phyloP scores from a whole-genome alignment of 37 sponge, comb jelly and placozoan species.

The Ephydatia muelleri region DNA sequence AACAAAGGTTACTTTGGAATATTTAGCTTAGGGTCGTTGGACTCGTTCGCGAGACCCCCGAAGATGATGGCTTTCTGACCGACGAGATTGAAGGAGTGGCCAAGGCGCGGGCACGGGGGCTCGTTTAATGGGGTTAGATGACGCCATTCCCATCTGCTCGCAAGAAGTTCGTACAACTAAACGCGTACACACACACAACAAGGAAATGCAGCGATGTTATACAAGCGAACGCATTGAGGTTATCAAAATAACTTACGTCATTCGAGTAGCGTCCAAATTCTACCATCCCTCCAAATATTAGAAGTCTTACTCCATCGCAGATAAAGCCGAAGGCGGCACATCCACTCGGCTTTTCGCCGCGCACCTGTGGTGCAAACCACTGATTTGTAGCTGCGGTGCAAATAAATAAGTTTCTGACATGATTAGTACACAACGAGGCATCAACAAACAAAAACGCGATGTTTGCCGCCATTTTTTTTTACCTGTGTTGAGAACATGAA shows the following conservation, averaged over 20 bases:
- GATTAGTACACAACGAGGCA: neutral
- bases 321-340: conserved; percentile 96
- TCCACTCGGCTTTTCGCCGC: conserved; percentile 90
- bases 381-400: conserved; percentile 77
- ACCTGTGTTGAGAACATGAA: conserved; percentile 97
- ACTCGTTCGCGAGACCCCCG: conserved; percentile 90
- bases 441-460: neutral
- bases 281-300: conserved; percentile 96
- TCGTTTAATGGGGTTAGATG: conserved; percentile 81
- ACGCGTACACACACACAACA: neutral
- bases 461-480: neutral
- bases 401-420: neutral
- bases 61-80: conserved; percentile 92
- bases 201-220: neutral
- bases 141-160: conserved; percentile 94
- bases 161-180: conserved; percentile 89
- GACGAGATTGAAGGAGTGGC: conserved; percentile 96
- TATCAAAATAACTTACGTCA: conserved; percentile 57
- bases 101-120: conserved; percentile 92
- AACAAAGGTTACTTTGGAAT: conserved; percentile 74
- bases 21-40: conserved; percentile 89
- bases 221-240: neutral
- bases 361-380: conserved; percentile 93
- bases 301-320: conserved; percentile 91
- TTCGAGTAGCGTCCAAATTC: conserved; percentile 95